Evolutionary conservation across 2,888 invertebrate genomes (phyloP), one percentile per base, ranked within the genome.

Genomic region (Ceratothoa steindachneri): DNA sequence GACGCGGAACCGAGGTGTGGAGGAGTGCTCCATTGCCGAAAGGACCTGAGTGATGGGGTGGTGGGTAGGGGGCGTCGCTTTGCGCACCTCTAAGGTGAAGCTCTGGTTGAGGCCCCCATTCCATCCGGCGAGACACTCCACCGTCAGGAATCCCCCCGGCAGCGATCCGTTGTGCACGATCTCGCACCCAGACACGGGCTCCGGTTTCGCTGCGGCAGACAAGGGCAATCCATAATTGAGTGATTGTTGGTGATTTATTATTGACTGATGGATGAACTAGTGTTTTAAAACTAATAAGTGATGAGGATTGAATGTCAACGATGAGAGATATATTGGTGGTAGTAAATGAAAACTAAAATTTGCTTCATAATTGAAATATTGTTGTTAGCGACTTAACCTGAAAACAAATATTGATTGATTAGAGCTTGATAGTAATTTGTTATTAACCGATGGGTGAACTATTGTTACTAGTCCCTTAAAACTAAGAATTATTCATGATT

Each of bases 31-130:
- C 24, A 72, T 22, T 19, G 72, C 67, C 9, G 67, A 60, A 22
- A 71, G 55, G 53, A 67, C 22, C 41, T 51, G n/a, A 4, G 69
- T 68, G 64, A 69, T 70, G 30, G 72, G 19, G 66, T 71, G 41
- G 29, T 52, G n/a, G n/a, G 52, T 51, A n/a, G n/a, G n/a, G n/a
- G n/a, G n/a, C 15, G 41, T 55, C n/a, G 30, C 27, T 51, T 71
- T 66, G n/a, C 71, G 30, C 5, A 71, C 66, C 53, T 71, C 71
- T 19, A 71, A 53, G 4, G 66, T 66, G 28, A 71, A 71, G 19
- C 66, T 30, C 41, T 71, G 71, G 3, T 24, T 24, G 7, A 71
- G 65, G 29, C 71, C 71, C 30, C 71, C 71, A 66, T 71, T 66
- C 66, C 66, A 71, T n/a, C 71, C 71, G 1, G 65, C 51, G 5